Evolutionary conservation across 2,113 vertebrate genomes (phyloP), one percentile per base, ranked within the genome.

Genomic region (Ranitomeya imitator): DNA sequence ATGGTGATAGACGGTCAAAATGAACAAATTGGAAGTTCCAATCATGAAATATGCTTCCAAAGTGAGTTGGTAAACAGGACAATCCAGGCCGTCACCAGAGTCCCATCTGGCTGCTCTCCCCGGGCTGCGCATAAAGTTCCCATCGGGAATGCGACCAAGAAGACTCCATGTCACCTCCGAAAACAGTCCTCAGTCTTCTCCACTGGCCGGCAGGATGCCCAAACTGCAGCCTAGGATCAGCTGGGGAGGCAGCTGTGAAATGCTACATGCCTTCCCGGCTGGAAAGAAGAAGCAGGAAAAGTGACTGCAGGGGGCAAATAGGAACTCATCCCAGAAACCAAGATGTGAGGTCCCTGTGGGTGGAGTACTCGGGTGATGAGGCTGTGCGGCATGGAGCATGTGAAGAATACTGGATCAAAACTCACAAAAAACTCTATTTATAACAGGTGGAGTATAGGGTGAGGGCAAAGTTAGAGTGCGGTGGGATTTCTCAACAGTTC

Each of bases 171-270:
- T 88, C 86, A 88, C 69, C 88, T 87, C 83, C 71, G 51, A 73
- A 89, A 31, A 61, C 57, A 23, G 45, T 60, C 71, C 10, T n/a
- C 69, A 19, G 76, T 59, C 87, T 85, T 5, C 7, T 0, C 86
- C 19, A 59, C 21, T 31, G 85, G 85, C 54, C 85, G 89, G 90
- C 90, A 89, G 85, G 89, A 78, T 90, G 89, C 90, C 88, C 55
- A 55, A 81, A 91, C 57, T 31, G 89, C 85, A 83, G 63, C 89
- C 76, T 87, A 9, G 90, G 81, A 85, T 91, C 90, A 92, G 92
- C 92, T 92, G 90, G 6, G 0, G 89, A 45, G 82, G 84, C 88
- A 86, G 86, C 82, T 65, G 63, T 19, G n/a, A 11, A 7, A 14
- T 85, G 23, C 23, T 31, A 51, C 65, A 21, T 76, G 26, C 85